Conservation (phyloP, 1,140 invertebrate genomes). For the Brachionus rotundiformis region DNA sequence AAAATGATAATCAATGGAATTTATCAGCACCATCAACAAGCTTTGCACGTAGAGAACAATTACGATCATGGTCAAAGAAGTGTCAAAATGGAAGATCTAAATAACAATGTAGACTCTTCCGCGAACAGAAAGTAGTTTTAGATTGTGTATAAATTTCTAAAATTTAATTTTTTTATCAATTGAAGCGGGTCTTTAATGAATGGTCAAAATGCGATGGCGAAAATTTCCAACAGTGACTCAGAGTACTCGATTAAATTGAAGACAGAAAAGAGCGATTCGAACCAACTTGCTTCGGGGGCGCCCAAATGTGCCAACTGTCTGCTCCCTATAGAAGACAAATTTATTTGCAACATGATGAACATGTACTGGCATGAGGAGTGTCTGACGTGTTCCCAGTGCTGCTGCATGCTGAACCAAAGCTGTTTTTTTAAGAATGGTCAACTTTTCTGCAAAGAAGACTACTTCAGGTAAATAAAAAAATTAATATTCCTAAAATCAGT, state of each 20-base stretch:
- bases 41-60: neutral
- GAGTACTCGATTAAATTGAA: neutral
- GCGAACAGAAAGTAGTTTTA: slow-evolving; percentile 20
- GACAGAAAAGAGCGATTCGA: neutral
- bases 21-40: slow-evolving; percentile 19
- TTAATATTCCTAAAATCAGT: neutral
- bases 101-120: slow-evolving; percentile 8
- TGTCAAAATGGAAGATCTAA: slow-evolving; percentile 23
- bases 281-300: neutral
- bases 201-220: neutral
- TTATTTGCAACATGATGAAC: slow-evolving; percentile 43
- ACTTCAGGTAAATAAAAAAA: slow-evolving; percentile 28
- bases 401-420: slow-evolving; percentile 3
- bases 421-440: slow-evolving; percentile 52
- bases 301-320: slow-evolving; percentile 29
- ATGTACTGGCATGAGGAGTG: slow-evolving; percentile 51
- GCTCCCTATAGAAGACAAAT: slow-evolving; percentile 43
- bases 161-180: neutral
- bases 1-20: slow-evolving; percentile 31
- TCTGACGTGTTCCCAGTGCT: slow-evolving; percentile 43
- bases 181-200: neutral
- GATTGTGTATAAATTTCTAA: neutral
- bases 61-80: neutral
- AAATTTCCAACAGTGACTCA: neutral
- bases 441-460: slow-evolving; percentile 50